Base-by-base conservation (phyloP, 1,140 invertebrate species). In the Belonocnema kinseyi region DNA sequence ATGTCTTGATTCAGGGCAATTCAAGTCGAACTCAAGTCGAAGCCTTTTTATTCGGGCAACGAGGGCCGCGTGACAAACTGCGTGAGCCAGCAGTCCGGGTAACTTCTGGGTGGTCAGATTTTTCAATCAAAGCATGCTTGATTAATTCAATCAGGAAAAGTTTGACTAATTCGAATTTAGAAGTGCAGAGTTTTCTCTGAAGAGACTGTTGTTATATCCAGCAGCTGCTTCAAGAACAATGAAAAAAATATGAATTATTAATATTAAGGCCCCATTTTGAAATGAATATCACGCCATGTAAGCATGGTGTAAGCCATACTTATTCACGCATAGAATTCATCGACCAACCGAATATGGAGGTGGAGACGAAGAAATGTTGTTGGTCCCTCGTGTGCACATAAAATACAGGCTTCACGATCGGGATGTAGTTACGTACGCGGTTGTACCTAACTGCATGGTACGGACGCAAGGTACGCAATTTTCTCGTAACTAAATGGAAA, bases 401-500 rank as follows among this genome's bases (percentile, higher is more conserved):
- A 83, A 85, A 81, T 71, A 53, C 71, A 80, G 79, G 70, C 75
- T 88, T 85, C 83, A 87, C 82, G 85, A 86, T 85, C 82, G 80
- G 81, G 82, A 84, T 83, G 14, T 66, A 40, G 61, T 66, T 66
- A 85, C 81, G 78, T 80, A 70, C 66, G 77, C 73, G 51, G 26
- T 70, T 54, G 33, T 71, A 73, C 78, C 75, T 74, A 79, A 82
- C 74, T 81, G 82, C 80, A 82, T 76, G 75, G 66, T 80, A 77
- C 79, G 77, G 58, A 76, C 56, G 82, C 72, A 72, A 77, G 74
- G 73, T 72, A 84, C 79, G 85, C 85, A 91, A 90, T 90, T 90
- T 90, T 88, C 87, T 88, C 80, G 88, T 85, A 90, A 89, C 88
- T 89, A 89, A 90, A 90, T 89, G 88, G 26, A 88, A 87, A 90